Base-by-base conservation (phyloP, 30 jellyfish, hydroid and myxozoan genomes). In the Morbakka virulenta region DNA sequence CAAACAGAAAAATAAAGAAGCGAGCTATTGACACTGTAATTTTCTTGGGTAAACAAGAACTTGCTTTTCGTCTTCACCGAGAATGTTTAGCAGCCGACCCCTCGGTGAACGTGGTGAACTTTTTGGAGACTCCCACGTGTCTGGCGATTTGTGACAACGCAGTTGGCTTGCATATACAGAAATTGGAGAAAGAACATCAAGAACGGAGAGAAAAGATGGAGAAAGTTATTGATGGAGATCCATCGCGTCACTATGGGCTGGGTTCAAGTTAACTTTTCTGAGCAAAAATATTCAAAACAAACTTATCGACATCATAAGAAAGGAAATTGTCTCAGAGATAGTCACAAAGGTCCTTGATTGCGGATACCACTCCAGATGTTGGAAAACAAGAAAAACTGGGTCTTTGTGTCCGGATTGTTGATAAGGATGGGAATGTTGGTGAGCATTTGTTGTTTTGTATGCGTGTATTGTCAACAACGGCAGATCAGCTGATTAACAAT, bases 321-420 rank as follows among this genome's bases (percentile, higher is more conserved):
- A n/a, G n/a, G n/a, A n/a, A n/a, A n/a, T n/a, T n/a, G n/a, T n/a
- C n/a, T n/a, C n/a, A n/a, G n/a, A n/a, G n/a, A n/a, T n/a, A n/a
- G n/a, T n/a, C n/a, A n/a, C n/a, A n/a, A n/a, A n/a, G 84, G 84
- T 72, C 84, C 28, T 49, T 67, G n/a, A 67, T 67, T 6, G 80
- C 80, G 4, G 80, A 67, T 35, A 67, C 80, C 2, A 67, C 80
- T 17, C 84, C 84, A 72, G 84, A 72, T 21, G 84, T 72, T 29
- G 47, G 74, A 14, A 29, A 35, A n/a, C 84, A 72, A 12, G 84
- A 72, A 52, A 72, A 72, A 20, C 77, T 72, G 25, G 52, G 84
- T 52, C 28, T 72, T 6, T 72, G 84, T 35, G 77, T 72, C 28
- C 77, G 84, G 35, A 23, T 72, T 21, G 84, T 72, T 17, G 24